Evolutionary conservation across 2,888 invertebrate species (phyloP).

Genomic region (Onthophagus sagittarius): DNA sequence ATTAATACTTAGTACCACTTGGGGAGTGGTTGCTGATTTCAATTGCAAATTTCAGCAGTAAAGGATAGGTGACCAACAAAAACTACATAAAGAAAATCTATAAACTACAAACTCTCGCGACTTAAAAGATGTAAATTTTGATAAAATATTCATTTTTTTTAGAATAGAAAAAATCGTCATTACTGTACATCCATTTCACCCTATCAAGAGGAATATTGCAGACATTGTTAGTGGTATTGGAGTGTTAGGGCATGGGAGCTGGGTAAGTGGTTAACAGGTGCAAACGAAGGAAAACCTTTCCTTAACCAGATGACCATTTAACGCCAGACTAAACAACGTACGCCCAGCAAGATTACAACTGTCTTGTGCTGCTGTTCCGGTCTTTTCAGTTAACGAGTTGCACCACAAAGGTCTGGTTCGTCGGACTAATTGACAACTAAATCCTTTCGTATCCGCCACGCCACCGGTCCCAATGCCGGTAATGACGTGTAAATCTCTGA

Average conservation of each 20-base stretch:
- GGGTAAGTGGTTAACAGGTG: conserved; percentile 42
- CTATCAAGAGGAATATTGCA: conserved; percentile 20
- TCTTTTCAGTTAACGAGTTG: neutral
- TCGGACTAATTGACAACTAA: conserved; percentile 8
- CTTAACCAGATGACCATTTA: conserved; percentile 40
- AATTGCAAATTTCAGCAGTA: neutral
- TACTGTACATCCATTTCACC: neutral
- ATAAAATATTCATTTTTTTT: neutral
- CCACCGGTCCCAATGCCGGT: neutral
- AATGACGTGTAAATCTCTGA: neutral
- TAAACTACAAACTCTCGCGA: neutral
- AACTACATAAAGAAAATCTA: neutral
- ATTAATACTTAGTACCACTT: neutral
- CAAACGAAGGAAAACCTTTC: conserved; percentile 35
- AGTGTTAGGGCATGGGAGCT: conserved; percentile 34
- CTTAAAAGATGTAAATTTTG: too few relatives aligned
- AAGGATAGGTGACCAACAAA: neutral
- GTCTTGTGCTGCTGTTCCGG: neutral
- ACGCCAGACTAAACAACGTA: conserved; percentile 40
- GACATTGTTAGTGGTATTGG: conserved; percentile 20
- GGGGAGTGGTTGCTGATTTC: neutral
- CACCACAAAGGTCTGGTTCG: neutral
- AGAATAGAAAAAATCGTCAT: neutral
- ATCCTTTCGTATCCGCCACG: neutral
- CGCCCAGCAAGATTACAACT: conserved; percentile 36